These are phyloP conservation scores for Micrasema longulum DNA, from an alignment of 1,140 invertebrate species.

Conservation along the genomic window DNA sequence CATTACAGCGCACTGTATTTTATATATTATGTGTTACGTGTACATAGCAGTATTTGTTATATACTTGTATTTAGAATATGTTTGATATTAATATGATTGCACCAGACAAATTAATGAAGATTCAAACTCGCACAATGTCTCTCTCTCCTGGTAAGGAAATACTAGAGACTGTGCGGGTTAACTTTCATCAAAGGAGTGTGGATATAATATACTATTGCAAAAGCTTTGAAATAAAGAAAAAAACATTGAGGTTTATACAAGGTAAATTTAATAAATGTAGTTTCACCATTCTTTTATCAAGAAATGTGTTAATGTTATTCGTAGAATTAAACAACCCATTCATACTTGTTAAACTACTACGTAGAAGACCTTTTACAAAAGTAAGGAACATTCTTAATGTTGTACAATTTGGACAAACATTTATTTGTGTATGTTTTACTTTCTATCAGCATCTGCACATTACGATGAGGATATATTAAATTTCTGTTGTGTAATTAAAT, in stretches of 20 bases:
- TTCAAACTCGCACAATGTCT: neutral
- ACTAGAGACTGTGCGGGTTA: neutral
- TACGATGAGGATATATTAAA: too few species aligned
- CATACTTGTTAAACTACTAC: constrained; percentile 24
- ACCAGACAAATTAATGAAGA: constrained; percentile 2
- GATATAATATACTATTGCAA: constrained; percentile 42
- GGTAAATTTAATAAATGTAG: constrained; percentile 55
- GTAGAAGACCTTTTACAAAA: constrained; percentile 35
- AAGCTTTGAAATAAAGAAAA: constrained; percentile 50
- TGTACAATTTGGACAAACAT: too few species aligned
- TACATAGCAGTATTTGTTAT: constrained; percentile 37
- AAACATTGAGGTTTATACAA: constrained; percentile 55
- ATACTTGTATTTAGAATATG: constrained; percentile 34
- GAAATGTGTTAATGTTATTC: constrained; percentile 41
- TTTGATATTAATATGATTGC: constrained; percentile 17
- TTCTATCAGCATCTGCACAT: too few species aligned
- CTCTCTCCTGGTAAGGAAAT: neutral
- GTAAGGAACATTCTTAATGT: constrained; percentile 30
- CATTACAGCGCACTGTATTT: too few species aligned
- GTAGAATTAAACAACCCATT: constrained; percentile 27
- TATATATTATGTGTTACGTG: neutral
- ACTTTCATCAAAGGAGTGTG: constrained; percentile 2
- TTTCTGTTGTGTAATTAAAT: too few species aligned
- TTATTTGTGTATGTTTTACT: too few species aligned
- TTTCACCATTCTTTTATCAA: constrained; percentile 42